Evolutionary conservation across 2,888 invertebrate species (phyloP), one percentile per base, ranked within the genome.

Genomic region (Torymus auratus): DNA sequence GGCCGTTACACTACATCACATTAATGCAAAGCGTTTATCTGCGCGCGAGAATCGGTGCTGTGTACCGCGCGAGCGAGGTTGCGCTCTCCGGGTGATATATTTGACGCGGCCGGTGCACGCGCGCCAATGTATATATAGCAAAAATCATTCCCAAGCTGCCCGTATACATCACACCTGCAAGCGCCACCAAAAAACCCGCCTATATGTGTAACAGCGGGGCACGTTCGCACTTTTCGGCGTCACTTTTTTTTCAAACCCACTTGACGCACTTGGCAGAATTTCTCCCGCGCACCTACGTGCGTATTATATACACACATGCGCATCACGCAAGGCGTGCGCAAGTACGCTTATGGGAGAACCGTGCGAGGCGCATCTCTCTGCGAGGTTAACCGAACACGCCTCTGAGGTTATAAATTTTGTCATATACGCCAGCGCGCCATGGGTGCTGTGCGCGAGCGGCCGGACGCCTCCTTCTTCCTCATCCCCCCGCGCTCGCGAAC

Each of bases 331-430:
- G 7, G 2, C 12, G 28, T 11, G 13, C 15, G 20, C 41, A 55
- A 11, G 50, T 28, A 20, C 5, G 58, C 20, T 3, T 3, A 3
- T 41, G 7, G 1, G 5, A 3, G 7, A 55, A 56, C 52, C 10
- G 62, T 64, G 64, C 50, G 41, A 64, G 5, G 62, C 14, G 58
- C 52, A 12, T 4, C 28, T 41, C 23, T 10, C 50, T 41, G 41
- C 23, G 61, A 69, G 74, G 15, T 79, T 78, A 78, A 78, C 55
- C 17, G 82, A 82, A 78, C 79, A 82, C 79, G 75, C 82, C 82
- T 82, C 75, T 75, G 82, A 78, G 75, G 75, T 75, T 78, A 79
- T 82, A 82, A 82, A 82, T 82, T 79, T 79, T 79, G 79, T 82
- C 75, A 75, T 74, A 67, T 62, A 71, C 23, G 50, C 58, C 15